A percentile compares a stretch with the other conserved stretches of the same genome.
These are phyloP conservation scores for Procambarus clarkii DNA, from an alignment of 1,140 invertebrate species.

Conservation along the genomic window DNA sequence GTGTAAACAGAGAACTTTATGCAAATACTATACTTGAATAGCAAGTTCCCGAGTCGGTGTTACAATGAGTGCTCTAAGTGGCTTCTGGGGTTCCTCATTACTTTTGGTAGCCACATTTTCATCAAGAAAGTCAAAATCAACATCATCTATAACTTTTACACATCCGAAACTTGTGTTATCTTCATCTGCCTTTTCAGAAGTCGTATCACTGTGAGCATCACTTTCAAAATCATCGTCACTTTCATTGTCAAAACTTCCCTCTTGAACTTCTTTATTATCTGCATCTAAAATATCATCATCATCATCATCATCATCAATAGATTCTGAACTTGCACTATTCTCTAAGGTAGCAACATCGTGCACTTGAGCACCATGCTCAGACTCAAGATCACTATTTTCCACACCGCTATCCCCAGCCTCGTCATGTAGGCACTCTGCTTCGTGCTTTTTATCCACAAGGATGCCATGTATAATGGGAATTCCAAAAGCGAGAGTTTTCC, in stretches of 20 bases:
- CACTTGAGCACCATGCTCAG: slow-evolving; percentile 27
- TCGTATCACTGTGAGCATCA: slow-evolving; percentile 27
- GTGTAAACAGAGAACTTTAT: slow-evolving; percentile 74
- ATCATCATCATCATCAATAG: slow-evolving; percentile 74
- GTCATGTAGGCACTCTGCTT: slow-evolving; percentile 63
- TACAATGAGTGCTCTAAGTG: slow-evolving; percentile 88
- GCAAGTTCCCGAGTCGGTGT: slow-evolving; percentile 97
- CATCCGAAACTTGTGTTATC: slow-evolving; percentile 77
- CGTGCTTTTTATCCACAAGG: slow-evolving; percentile 79
- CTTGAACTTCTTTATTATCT: slow-evolving; percentile 74
- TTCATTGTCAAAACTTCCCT: not conserved
- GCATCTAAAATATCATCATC: slow-evolving; percentile 59
- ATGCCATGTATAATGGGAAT: slow-evolving; percentile 94
- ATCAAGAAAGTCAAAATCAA: slow-evolving; percentile 77
- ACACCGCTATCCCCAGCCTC: slow-evolving; percentile 47
- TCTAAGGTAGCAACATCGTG: slow-evolving; percentile 51
- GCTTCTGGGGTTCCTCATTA: slow-evolving; percentile 38
- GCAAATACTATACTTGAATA: slow-evolving; percentile 93
- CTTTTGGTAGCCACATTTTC: slow-evolving; percentile 71
- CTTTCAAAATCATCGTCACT: slow-evolving; percentile 3
- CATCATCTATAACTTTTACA: slow-evolving; percentile 81
- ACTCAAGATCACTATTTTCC: slow-evolving; percentile 74
- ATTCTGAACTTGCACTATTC: slow-evolving; percentile 74
- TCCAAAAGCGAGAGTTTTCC: slow-evolving; percentile 96
- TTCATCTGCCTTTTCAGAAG: slow-evolving; percentile 52